A percentile compares a stretch with the other conserved stretches of the same genome.
These are phyloP conservation scores for Papilio xuthus DNA, from an alignment of 1,140 invertebrate genomes.

Conservation along the genomic window DNA sequence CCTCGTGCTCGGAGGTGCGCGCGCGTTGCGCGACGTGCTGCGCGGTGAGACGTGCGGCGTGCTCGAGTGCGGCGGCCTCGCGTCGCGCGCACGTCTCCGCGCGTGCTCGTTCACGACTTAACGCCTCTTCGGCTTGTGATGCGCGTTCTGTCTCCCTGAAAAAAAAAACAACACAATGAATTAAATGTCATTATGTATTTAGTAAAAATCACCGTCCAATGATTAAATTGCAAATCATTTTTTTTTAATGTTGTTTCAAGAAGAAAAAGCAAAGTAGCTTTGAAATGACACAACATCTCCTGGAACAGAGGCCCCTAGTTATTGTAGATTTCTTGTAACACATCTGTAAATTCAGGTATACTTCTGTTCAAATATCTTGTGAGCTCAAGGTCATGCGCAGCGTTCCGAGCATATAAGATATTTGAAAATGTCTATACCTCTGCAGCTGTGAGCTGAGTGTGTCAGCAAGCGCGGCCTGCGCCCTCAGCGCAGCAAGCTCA, in stretches of 20 bases:
- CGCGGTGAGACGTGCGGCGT: conserved; percentile 68
- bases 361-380: too few species aligned
- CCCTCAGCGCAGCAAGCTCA: conserved; percentile 79
- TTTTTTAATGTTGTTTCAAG: too few species aligned
- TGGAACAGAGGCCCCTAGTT: too few species aligned
- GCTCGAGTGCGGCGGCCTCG: conserved; percentile 67
- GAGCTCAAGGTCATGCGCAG: too few species aligned
- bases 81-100: conserved; percentile 65
- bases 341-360: too few species aligned
- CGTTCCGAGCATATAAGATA: too few species aligned
- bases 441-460: conserved; percentile 71
- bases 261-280: too few species aligned
- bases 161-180: neutral
- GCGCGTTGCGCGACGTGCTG: conserved; percentile 56
- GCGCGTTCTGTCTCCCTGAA: conserved; percentile 62
- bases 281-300: too few species aligned
- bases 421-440: conserved; percentile 50
- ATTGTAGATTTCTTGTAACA: too few species aligned
- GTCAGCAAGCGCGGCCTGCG: conserved; percentile 73
- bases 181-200: too few species aligned
- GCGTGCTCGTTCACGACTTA: conserved; percentile 53
- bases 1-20: conserved; percentile 42
- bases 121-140: conserved; percentile 54
- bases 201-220: too few species aligned
- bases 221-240: too few species aligned